Percentiles rank a stretch among this genome's conserved stretches.
phyloP scores from a whole-genome alignment of 2,113 vertebrate species.

The Lates calcarifer region DNA sequence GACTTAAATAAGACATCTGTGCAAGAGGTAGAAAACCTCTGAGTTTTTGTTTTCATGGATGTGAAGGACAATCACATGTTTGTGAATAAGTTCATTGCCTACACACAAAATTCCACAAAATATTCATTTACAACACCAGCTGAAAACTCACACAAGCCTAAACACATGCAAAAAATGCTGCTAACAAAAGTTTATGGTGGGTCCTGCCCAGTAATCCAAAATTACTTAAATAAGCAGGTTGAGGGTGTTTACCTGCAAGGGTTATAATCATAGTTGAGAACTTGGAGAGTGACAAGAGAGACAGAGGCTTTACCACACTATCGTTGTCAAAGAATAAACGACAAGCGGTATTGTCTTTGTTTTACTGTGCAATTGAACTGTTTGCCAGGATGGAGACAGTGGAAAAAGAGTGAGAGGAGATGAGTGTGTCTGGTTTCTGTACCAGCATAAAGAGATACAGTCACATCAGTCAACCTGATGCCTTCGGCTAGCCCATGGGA shows the following conservation, averaged over 20 bases:
- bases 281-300: slow-evolving; percentile 13
- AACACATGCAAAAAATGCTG: slow-evolving; percentile 45
- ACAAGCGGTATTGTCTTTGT: slow-evolving; percentile 44
- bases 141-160: slow-evolving; percentile 39
- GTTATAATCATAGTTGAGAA: slow-evolving; percentile 66
- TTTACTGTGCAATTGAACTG: slow-evolving; percentile 46
- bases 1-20: neutral
- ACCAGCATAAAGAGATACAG: slow-evolving; percentile 31
- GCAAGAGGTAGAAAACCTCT: neutral
- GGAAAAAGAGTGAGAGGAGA: slow-evolving; percentile 29
- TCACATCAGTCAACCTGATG: slow-evolving; percentile 53
- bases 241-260: slow-evolving; percentile 64
- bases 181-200: slow-evolving; percentile 68
- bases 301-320: slow-evolving; percentile 44
- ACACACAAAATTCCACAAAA: slow-evolving; percentile 27
- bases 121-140: slow-evolving; percentile 36
- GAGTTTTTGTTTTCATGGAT: slow-evolving; percentile 5
- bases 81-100: slow-evolving; percentile 7
- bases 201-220: slow-evolving; percentile 54
- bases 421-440: slow-evolving; percentile 55
- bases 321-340: slow-evolving; percentile 49
- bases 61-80: neutral
- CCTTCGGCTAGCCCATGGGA: slow-evolving; percentile 41
- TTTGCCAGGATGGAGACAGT: slow-evolving; percentile 22
- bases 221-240: slow-evolving; percentile 74